Conservation (phyloP, 2,797 vertebrate species). For the Ispidina picta region DNA sequence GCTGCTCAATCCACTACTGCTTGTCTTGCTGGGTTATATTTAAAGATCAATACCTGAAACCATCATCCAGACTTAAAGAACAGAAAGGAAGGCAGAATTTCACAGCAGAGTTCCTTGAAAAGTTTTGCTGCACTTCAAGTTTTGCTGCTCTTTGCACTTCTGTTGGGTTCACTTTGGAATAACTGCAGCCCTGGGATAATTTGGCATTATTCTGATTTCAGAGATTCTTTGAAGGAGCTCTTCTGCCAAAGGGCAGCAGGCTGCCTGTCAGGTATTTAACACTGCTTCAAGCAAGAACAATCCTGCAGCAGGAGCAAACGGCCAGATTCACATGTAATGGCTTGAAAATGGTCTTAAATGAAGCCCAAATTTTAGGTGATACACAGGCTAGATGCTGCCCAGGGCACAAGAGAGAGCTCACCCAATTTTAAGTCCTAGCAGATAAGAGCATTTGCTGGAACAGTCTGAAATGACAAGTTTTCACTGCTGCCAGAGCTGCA, state of each 20-base stretch:
- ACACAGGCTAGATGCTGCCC: not conserved
- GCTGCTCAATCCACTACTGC: not conserved
- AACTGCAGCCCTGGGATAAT: not conserved
- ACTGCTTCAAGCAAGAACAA: not conserved
- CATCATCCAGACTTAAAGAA: not conserved
- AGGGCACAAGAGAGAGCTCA: not conserved
- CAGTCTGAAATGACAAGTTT: not conserved
- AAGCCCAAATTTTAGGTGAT: accelerated
- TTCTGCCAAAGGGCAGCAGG: not conserved
- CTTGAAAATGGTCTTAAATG: not conserved
- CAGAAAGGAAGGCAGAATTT: not conserved
- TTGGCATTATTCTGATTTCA: not conserved
- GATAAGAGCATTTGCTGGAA: not conserved
- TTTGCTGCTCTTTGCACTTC: not conserved
- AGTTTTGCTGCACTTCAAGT: no score
- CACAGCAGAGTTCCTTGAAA: not conserved
- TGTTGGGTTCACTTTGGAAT: not conserved
- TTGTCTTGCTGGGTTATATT: not conserved
- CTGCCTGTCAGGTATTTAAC: not conserved
- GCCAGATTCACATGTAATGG: not conserved
- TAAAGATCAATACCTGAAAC: not conserved
- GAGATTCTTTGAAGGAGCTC: not conserved
- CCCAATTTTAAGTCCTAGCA: not conserved
- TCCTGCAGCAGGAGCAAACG: not conserved
- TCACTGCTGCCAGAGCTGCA: not conserved